Conservation (phyloP, 2,113 vertebrate genomes). For the Ailurus styani region DNA sequence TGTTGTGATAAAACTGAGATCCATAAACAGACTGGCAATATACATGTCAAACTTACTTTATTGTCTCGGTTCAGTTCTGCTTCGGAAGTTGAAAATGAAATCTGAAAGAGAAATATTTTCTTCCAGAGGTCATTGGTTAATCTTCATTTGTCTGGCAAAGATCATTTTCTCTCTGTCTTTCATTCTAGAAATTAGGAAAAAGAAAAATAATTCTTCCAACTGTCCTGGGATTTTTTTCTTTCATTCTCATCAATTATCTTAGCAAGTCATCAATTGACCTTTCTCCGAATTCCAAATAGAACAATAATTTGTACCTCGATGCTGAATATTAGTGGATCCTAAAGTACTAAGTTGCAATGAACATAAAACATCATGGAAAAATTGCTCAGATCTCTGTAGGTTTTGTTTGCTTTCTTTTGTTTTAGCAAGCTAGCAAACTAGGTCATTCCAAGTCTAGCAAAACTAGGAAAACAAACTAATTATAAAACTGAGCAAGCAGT, state of each 20-base stretch:
- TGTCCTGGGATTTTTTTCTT: neutral
- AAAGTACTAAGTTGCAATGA: neutral
- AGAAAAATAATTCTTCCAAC: slow-evolving; percentile 39
- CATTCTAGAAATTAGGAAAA: neutral
- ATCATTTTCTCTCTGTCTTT: neutral
- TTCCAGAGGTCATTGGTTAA: slow-evolving; percentile 68
- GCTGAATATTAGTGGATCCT: neutral
- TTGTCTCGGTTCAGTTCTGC: slow-evolving; percentile 57
- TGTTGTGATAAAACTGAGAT: slow-evolving; percentile 68
- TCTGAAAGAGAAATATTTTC: slow-evolving; percentile 49
- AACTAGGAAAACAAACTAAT: neutral
- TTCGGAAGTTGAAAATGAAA: slow-evolving; percentile 64
- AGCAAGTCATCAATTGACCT: neutral
- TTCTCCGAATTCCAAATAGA: neutral
- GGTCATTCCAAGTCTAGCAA: neutral
- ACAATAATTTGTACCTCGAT: neutral
- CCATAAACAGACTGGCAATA: slow-evolving; percentile 57
- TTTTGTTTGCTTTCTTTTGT: neutral
- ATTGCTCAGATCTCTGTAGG: neutral
- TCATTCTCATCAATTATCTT: slow-evolving; percentile 60
- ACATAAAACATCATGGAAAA: neutral
- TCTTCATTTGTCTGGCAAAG: slow-evolving; percentile 60
- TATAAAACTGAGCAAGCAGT: neutral
- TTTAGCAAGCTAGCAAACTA: neutral
- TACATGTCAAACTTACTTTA: slow-evolving; percentile 59